Base-by-base conservation (phyloP, 2,113 vertebrate species). In the Sylvilagus bachmani region DNA sequence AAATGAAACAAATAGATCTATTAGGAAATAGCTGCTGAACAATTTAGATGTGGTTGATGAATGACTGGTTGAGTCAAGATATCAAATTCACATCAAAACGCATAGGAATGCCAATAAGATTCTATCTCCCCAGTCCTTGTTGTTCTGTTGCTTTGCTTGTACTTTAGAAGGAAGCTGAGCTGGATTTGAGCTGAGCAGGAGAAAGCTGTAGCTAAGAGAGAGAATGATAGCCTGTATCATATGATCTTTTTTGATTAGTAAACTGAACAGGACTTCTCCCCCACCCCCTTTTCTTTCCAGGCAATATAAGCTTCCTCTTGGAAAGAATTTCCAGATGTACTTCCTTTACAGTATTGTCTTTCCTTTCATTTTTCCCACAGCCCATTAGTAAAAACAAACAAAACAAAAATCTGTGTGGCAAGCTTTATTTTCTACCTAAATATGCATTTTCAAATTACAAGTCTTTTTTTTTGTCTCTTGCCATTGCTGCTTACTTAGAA, bases 401-500 rank as follows among this genome's bases (percentile, higher is more conserved):
- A 53, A 25, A 38, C 75, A 44, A 44, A 44, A 44, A 44, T 71
- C 38, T 51, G 27, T 14, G 71, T 79, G 61, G 33, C 1, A 13
- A 49, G 22, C 14, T 90, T 90, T 75, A 44, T 70, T 94, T 86
- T 86, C 62, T 0, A 0, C 36, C 73, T 95, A 89, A 88, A 95
- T 95, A 93, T 12, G 22, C 82, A 77, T 95, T 96, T 97, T 94
- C 93, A 98, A 93, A 78, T 86, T 33, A 6, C 67, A 96, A 93
- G 49, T n/a, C 93, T 96, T 96, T 95, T 96, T 95, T 78, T 0
- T 67, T 95, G 24, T 96, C 88, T 95, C 62, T 89, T 95, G 82
- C 86, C 93, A 66, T 96, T 96, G 86, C 83, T 97, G 61, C 90
- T 98, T 98, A 77, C 96, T 94, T 80, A 79, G 92, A 90, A 88